Evolutionary conservation across 2,797 vertebrate genomes (phyloP).

Genomic region (Cynodonichthys magdalenae): DNA sequence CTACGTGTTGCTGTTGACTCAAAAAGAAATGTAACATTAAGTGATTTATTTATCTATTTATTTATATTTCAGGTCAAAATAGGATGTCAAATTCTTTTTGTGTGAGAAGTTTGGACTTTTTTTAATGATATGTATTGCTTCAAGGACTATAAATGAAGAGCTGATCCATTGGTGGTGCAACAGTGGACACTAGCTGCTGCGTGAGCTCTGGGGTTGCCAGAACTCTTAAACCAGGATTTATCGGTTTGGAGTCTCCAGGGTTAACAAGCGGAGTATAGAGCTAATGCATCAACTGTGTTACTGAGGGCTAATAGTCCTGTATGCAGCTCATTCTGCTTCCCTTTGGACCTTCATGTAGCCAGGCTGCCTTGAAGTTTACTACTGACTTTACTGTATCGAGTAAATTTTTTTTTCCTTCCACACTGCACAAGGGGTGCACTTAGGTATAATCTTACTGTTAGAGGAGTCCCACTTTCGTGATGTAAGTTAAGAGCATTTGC

Average conservation of each 20-base stretch:
- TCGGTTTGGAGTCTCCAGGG: conserved; percentile 53
- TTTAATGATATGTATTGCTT: no score
- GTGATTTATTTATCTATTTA: not conserved
- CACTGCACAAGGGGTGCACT: conserved; percentile 19
- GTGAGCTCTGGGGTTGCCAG: conserved; percentile 43
- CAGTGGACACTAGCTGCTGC: conserved; percentile 29
- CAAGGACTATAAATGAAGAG: not conserved
- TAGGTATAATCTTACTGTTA: conserved; percentile 36
- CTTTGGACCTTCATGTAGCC: conserved; percentile 45
- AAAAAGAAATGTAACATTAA: conserved; percentile 8
- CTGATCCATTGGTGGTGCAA: conserved; percentile 23
- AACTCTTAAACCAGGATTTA: conserved; percentile 66
- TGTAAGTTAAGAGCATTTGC: conserved; percentile 25
- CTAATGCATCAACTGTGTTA: conserved; percentile 67
- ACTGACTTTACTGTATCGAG: conserved; percentile 45
- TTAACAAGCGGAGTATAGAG: conserved; percentile 65
- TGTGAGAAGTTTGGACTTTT: no score
- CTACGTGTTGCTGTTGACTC: conserved; percentile 26
- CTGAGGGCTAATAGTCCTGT: conserved; percentile 63
- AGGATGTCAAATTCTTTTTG: no score
- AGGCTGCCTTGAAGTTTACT: conserved; percentile 49
- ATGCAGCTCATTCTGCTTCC: conserved; percentile 54
- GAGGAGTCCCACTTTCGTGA: conserved; percentile 22
- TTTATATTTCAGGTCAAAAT: no score
- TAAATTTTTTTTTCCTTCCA: conserved; percentile 2